Percentiles rank a stretch among this genome's conserved stretches.
These are phyloP conservation scores for Drosophila pseudoananassae DNA, from an alignment of 1,140 invertebrate genomes.

Conservation along the genomic window DNA sequence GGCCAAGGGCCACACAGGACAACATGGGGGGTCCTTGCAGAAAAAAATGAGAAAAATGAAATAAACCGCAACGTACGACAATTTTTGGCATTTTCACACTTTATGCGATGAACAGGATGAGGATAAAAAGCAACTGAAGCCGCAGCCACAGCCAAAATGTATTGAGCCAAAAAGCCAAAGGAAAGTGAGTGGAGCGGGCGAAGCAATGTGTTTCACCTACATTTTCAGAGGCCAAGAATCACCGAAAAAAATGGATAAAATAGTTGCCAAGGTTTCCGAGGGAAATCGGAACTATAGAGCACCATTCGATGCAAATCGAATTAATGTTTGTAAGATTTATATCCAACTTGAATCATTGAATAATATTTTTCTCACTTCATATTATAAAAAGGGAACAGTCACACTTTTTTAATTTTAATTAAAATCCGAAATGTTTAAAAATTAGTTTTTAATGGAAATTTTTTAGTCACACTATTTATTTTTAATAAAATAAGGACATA, in stretches of 20 bases:
- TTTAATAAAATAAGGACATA: too few species aligned
- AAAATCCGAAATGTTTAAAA: too few species aligned
- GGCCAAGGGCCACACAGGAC: constrained; percentile 3
- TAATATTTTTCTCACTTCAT: too few species aligned
- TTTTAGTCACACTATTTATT: too few species aligned
- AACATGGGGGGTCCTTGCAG: background rate
- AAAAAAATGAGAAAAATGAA: constrained; percentile 43
- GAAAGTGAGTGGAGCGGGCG: background rate
- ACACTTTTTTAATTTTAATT: too few species aligned
- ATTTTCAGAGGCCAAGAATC: background rate
- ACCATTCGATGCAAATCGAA: too few species aligned
- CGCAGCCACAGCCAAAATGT: constrained; percentile 8
- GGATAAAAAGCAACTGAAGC: constrained; percentile 30
- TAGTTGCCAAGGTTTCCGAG: background rate
- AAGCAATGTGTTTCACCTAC: constrained; percentile 1
- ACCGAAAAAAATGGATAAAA: background rate
- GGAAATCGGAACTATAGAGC: background rate
- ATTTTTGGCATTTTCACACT: constrained; percentile 78
- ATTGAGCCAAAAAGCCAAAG: constrained; percentile 5
- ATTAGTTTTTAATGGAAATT: too few species aligned
- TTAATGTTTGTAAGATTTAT: too few species aligned
- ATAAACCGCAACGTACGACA: constrained; percentile 67
- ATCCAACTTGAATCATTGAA: too few species aligned
- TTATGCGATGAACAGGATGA: constrained; percentile 50
- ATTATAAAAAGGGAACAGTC: too few species aligned